These are phyloP conservation scores for Poecilia gillii DNA, from an alignment of 2,797 vertebrate species.

Conservation along the genomic window DNA sequence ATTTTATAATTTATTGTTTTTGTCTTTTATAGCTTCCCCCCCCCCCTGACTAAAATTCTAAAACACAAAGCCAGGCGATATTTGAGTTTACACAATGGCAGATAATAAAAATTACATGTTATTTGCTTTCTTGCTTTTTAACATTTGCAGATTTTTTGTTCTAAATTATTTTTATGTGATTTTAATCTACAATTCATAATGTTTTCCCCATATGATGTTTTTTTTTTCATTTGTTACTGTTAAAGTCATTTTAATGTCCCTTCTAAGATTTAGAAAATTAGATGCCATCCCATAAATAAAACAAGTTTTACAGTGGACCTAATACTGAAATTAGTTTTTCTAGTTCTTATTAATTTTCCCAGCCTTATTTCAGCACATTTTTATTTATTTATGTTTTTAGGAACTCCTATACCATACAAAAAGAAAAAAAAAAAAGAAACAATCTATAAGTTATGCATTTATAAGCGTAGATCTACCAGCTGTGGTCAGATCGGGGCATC, in stretches of 20 bases:
- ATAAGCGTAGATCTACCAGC: neutral
- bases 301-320: neutral
- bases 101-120: neutral
- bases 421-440: neutral
- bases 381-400: neutral
- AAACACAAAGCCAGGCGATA: neutral
- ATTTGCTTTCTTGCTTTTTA: neutral
- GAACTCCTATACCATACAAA: neutral
- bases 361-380: neutral
- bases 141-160: neutral
- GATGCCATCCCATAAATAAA: neutral
- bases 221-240: neutral
- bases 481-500: conserved; percentile 65
- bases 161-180: neutral
- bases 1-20: neutral
- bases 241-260: neutral
- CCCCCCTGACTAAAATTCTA: neutral
- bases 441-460: neutral
- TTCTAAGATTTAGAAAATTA: neutral
- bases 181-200: neutral
- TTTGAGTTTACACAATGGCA: neutral
- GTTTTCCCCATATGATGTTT: neutral
- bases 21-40: neutral
- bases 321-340: neutral
- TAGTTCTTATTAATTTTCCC: neutral